Evolutionary conservation across 2,113 vertebrate genomes (phyloP), one percentile per base, ranked within the genome.

Genomic region (Halcyon malimbica): DNA sequence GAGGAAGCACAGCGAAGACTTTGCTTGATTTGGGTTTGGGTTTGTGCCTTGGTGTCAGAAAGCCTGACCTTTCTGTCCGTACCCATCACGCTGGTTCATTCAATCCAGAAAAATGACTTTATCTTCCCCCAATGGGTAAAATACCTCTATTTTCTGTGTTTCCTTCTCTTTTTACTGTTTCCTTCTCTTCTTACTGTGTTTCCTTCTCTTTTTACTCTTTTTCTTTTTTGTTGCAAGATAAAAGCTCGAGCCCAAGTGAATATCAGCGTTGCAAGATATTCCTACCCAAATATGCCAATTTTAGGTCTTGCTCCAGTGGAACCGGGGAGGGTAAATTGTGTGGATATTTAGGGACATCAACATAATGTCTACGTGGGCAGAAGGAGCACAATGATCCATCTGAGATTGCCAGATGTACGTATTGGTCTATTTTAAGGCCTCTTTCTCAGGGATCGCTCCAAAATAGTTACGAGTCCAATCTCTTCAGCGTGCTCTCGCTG

Each of bases 341-440:
- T 75, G 90, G 82, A 31, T 94, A 89, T 95, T 96, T 83, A 81
- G 70, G 77, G 83, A 69, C 6, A 2, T 56, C 56, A 87, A 6
- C 57, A 87, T 86, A 83, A 88, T 54, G 37, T n/a, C 76, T 96
- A 3, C 0, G 37, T 92, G 94, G 73, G 90, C 76, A 82, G 67
- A 81, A 92, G 77, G 37, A 95, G 93, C 73, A 60, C 51, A 93
- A 21, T 3, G 12, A 96, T 93, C 87, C 79, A 68, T 90, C 74
- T 93, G 96, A 94, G 95, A 77, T 39, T 94, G 77, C 69, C 63
- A 96, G 83, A 73, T 79, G 29, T 59, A 96, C 13, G 1, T 90
- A 87, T 84, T 87, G 50, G 80, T 96, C 86, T 95, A 97, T 97
- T 97, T 96, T 95, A 89, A 83, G 82, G 86, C 53, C 39, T 82